A percentile compares a stretch with the other conserved stretches of the same genome.
phyloP scores from a whole-genome alignment of 2,797 vertebrate genomes.

The Ibycter americanus region DNA sequence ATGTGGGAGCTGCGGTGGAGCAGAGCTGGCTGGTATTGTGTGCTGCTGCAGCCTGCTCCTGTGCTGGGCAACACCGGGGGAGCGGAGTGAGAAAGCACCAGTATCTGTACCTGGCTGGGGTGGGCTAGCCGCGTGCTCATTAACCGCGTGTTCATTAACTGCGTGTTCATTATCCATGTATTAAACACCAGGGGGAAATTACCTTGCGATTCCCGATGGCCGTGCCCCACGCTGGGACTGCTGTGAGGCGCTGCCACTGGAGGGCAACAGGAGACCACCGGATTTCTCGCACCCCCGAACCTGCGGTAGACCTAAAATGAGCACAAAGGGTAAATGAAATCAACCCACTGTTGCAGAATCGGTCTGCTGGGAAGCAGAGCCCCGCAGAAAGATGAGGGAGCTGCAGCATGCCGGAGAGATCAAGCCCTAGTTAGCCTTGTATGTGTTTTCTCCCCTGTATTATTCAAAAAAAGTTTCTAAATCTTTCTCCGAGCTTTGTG shows the following conservation, averaged over 20 bases:
- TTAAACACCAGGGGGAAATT: neutral
- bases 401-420: neutral
- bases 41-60: accelerated
- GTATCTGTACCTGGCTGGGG: accelerated
- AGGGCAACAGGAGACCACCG: neutral
- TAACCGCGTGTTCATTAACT: neutral
- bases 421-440: neutral
- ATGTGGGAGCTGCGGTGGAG: accelerated
- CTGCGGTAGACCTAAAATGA: accelerated
- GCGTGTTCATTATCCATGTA: accelerated
- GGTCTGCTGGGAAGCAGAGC: neutral
- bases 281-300: neutral
- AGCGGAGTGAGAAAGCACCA: neutral
- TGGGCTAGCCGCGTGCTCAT: accelerated
- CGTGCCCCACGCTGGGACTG: neutral
- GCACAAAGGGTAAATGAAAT: neutral
- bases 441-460: neutral
- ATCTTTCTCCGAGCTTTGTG: neutral
- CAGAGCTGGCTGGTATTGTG: accelerated
- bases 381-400: neutral
- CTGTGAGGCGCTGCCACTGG: neutral
- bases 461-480: neutral
- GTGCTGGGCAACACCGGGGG: neutral
- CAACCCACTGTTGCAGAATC: accelerated
- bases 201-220: too few relatives aligned